Conservation (phyloP, 1,140 invertebrate genomes). For the Daktulosphaira vitifoliae region DNA sequence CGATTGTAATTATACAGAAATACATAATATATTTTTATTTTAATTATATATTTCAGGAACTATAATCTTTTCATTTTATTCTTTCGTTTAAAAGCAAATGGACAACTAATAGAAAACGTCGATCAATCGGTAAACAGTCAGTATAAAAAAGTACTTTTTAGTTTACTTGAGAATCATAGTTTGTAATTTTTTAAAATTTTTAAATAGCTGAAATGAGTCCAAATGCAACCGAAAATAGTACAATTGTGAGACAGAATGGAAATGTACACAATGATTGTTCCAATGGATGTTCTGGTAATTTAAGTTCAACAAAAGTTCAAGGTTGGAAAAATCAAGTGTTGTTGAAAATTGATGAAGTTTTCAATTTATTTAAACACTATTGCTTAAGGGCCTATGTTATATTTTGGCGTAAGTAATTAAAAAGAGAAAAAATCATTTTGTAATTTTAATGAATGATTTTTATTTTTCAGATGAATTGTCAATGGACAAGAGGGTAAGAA, state of each 20-base stretch:
- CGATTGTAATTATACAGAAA: no score
- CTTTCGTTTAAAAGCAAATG: no score
- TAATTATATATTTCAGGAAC: no score
- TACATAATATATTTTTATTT: no score
- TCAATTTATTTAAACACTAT: conserved; percentile 3
- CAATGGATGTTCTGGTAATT: conserved; percentile 5
- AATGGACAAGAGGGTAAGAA: conserved; percentile 35
- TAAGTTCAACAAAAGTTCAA: neutral
- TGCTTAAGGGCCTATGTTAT: conserved; percentile 1
- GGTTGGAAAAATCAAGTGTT: conserved; percentile 12
- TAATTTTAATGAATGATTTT: no score
- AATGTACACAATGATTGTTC: conserved; percentile 15
- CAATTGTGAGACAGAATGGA: conserved; percentile 5
- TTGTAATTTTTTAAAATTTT: no score
- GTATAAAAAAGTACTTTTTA: no score
- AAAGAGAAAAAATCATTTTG: no score
- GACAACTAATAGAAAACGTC: no score
- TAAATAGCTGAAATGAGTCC: conserved; percentile 25
- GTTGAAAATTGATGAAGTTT: conserved; percentile 10
- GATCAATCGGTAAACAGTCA: no score
- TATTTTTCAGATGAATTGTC: conserved; percentile 34
- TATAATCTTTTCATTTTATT: no score
- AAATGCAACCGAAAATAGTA: conserved; percentile 16
- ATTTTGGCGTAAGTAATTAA: conserved; percentile 26
- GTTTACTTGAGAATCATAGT: no score